phyloP scores from a whole-genome alignment of 2,888 invertebrate species.

The Heliconius charithonia region DNA sequence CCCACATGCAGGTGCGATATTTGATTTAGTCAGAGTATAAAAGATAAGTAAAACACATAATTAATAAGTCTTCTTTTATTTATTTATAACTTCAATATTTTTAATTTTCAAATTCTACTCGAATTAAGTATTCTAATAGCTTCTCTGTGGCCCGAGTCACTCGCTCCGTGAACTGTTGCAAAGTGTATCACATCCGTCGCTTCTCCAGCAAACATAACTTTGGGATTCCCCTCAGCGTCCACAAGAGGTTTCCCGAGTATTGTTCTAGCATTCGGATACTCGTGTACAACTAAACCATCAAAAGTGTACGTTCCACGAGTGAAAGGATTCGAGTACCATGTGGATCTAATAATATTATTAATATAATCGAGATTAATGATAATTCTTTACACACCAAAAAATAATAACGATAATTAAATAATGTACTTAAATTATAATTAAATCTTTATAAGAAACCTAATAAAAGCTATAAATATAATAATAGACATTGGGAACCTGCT shows the following conservation, averaged over 20 bases:
- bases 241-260: conserved; percentile 84
- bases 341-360: conserved; percentile 78
- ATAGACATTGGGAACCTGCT: no score
- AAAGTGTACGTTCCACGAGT: conserved; percentile 89
- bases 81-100: background rate
- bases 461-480: no score
- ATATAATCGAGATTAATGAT: background rate
- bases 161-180: conserved; percentile 89
- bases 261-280: conserved; percentile 72
- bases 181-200: conserved; percentile 83
- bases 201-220: conserved; percentile 85
- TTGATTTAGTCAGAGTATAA: no score
- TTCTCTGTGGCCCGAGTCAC: conserved; percentile 87
- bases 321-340: conserved; percentile 87
- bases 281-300: conserved; percentile 80
- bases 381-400: background rate
- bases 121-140: conserved; percentile 67
- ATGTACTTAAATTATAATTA: no score
- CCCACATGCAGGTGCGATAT: no score
- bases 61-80: background rate
- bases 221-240: conserved; percentile 68
- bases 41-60: background rate
- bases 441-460: no score
- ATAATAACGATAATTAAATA: no score
- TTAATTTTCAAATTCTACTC: background rate